phyloP scores from a whole-genome alignment of 1,140 invertebrate species.

The Psix sp. region DNA sequence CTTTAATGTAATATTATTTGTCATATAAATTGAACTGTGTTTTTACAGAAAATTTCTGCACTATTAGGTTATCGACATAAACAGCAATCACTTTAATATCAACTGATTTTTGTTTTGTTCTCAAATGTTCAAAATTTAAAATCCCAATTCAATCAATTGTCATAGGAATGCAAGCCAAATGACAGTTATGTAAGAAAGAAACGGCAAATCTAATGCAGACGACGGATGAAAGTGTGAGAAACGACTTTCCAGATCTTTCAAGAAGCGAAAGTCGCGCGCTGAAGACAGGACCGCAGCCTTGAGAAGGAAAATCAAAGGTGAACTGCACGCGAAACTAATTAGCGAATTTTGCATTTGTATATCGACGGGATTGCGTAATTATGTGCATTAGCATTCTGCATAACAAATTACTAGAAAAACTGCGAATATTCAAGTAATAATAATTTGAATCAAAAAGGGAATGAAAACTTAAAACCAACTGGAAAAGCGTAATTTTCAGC shows the following conservation, averaged over 20 bases:
- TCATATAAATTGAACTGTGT: too few relatives aligned
- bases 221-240: conserved; percentile 15
- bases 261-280: conserved; percentile 44
- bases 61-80: too few relatives aligned
- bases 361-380: conserved; percentile 1
- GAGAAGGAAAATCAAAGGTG: conserved; percentile 44
- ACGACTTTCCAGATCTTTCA: conserved; percentile 46
- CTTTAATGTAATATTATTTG: too few relatives aligned
- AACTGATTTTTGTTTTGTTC: too few relatives aligned
- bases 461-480: not conserved
- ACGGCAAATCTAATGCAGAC: conserved; percentile 7
- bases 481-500: not conserved
- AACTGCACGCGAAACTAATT: conserved; percentile 12
- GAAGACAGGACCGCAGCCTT: conserved; percentile 35
- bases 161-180: conserved; percentile 9
- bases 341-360: conserved; percentile 5
- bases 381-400: conserved; percentile 1
- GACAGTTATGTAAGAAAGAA: conserved; percentile 21
- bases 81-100: too few relatives aligned
- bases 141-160: not conserved
- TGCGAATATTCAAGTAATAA: conserved; percentile 2
- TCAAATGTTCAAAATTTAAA: too few relatives aligned
- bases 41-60: too few relatives aligned
- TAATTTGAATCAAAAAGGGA: conserved; percentile 4
- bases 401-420: conserved; percentile 5